Percentiles rank a stretch among this genome's conserved stretches.
Evolutionary conservation across 2,113 vertebrate genomes (phyloP).

Genomic region (Colistium nudipinnis): DNA sequence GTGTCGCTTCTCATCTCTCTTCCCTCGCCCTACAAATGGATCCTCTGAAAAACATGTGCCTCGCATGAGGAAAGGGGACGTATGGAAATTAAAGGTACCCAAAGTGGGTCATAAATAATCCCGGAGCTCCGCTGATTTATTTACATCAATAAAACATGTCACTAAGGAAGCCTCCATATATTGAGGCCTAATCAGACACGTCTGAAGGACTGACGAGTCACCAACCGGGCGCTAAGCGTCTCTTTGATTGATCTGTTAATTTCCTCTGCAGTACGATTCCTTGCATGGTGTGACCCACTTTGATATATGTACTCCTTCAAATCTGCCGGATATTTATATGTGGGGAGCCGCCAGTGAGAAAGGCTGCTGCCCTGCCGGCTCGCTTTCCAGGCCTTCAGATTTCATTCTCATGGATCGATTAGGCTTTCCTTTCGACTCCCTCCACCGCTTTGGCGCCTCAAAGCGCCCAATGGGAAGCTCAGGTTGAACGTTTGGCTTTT

Average conservation of each 20-base stretch:
- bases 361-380: conserved; percentile 2
- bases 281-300: conserved; percentile 65
- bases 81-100: conserved; percentile 61
- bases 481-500: conserved; percentile 47
- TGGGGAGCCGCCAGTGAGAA: conserved; percentile 3
- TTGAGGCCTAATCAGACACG: conserved; percentile 45
- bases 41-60: conserved; percentile 26
- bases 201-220: conserved; percentile 51
- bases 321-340: conserved; percentile 46
- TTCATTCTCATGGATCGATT: conserved; percentile 62
- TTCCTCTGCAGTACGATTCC: conserved; percentile 42
- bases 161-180: conserved; percentile 47
- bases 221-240: conserved; percentile 38
- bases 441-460: conserved; percentile 31
- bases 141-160: conserved; percentile 52
- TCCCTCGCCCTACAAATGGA: not conserved
- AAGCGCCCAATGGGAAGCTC: conserved; percentile 37
- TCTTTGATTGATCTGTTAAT: conserved; percentile 70
- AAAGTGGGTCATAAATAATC: conserved; percentile 63
- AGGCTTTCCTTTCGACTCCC: conserved; percentile 37
- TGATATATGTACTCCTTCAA: conserved; percentile 52
- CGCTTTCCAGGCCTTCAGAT: conserved; percentile 43
- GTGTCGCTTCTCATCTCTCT: conserved; percentile 10
- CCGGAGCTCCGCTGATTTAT: conserved; percentile 50
- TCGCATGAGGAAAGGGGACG: conserved; percentile 47